Percentiles rank a stretch among this genome's conserved stretches.
These are phyloP conservation scores for Molothrus ater DNA, from an alignment of 2,797 vertebrate species.

Conservation along the genomic window DNA sequence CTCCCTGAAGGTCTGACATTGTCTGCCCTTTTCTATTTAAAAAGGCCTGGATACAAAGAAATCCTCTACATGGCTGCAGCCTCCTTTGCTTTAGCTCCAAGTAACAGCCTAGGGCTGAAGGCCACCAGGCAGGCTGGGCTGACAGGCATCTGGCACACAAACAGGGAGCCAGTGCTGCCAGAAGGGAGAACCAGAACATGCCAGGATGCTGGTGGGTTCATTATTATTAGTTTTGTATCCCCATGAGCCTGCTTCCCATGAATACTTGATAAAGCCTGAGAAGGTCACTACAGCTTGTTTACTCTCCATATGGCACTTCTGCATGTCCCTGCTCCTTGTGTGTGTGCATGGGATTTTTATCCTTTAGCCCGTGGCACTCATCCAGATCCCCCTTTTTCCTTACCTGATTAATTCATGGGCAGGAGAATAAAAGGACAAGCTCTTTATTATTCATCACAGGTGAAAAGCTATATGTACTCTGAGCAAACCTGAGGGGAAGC, in stretches of 20 bases:
- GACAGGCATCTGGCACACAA: neutral
- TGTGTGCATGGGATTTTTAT: neutral
- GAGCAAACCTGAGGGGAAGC: neutral
- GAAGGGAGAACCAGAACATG: neutral
- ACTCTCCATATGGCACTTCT: constrained; percentile 34
- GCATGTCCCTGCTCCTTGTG: neutral
- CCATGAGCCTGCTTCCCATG: neutral
- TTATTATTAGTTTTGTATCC: constrained; percentile 23
- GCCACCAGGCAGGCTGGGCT: neutral
- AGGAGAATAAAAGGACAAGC: neutral
- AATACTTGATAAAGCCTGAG: neutral
- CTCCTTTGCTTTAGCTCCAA: neutral
- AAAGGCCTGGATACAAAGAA: neutral
- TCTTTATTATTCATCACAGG: neutral
- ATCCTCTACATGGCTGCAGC: neutral
- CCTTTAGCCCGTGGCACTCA: neutral
- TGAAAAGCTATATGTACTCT: neutral
- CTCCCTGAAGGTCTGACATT: neutral
- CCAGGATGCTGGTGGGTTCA: neutral
- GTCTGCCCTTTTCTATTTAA: neutral
- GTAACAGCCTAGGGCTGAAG: neutral
- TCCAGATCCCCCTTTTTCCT: neutral
- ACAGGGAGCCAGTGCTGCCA: accelerated
- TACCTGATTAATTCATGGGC: neutral
- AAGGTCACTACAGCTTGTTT: constrained; percentile 51